Evolutionary conservation across 2,888 invertebrate species (phyloP).

Genomic region (Gymnoscelis rufifasciata): DNA sequence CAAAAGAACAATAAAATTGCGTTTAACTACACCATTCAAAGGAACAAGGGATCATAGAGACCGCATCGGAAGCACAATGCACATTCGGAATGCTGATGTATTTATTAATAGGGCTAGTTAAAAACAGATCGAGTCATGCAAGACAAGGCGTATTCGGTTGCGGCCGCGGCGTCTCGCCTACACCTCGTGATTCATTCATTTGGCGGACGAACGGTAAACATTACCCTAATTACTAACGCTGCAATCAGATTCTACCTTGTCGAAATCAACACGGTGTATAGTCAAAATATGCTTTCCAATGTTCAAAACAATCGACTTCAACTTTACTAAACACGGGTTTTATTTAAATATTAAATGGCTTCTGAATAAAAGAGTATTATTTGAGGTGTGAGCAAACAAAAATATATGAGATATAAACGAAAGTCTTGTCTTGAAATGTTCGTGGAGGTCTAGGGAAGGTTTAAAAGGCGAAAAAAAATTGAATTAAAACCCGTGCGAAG

Average conservation of each 20-base stretch:
- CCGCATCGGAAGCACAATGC: conserved; percentile 22
- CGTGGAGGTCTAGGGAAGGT: too few species aligned
- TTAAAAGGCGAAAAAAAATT: too few species aligned
- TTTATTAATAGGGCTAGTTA: conserved; percentile 49
- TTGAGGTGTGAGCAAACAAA: too few species aligned
- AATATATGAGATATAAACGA: too few species aligned
- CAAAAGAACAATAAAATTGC: too few species aligned
- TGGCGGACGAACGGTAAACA: conserved; percentile 69
- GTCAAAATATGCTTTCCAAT: too few species aligned
- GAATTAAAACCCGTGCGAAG: too few species aligned
- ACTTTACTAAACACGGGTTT: too few species aligned
- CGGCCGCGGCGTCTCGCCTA: conserved; percentile 52
- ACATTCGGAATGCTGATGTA: conserved; percentile 28
- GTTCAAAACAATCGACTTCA: too few species aligned
- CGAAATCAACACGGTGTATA: conserved; percentile 4
- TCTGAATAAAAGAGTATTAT: too few species aligned
- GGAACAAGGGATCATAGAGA: conserved; percentile 10
- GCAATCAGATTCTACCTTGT: conserved; percentile 41
- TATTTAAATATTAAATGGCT: too few species aligned
- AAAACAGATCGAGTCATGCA: conserved; percentile 50
- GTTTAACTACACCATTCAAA: neutral
- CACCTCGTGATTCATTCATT: conserved; percentile 68
- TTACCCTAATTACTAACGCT: conserved; percentile 59
- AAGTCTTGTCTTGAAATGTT: too few species aligned
- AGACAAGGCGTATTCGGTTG: conserved; percentile 61